phyloP scores from a whole-genome alignment of 2,113 vertebrate species.

The Nibea albiflora region DNA sequence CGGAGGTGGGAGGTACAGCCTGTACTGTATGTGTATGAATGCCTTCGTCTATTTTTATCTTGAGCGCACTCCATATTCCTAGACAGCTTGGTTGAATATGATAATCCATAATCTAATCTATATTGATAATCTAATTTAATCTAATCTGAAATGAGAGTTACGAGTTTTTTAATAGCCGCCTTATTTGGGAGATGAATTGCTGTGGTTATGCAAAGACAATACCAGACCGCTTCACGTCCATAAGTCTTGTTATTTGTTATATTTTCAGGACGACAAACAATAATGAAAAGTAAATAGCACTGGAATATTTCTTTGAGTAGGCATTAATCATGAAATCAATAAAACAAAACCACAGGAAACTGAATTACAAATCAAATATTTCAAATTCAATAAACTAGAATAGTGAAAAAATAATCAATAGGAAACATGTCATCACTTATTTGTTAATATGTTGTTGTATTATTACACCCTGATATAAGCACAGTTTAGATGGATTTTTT shows the following conservation, averaged over 20 bases:
- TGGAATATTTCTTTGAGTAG: neutral
- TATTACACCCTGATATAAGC: slow-evolving; percentile 3
- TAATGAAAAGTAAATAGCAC: slow-evolving; percentile 37
- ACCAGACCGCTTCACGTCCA: slow-evolving; percentile 13
- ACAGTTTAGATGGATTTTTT: neutral
- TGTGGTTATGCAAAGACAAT: slow-evolving; percentile 31
- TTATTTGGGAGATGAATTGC: slow-evolving; percentile 40
- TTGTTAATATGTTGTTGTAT: neutral
- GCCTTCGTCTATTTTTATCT: slow-evolving; percentile 54
- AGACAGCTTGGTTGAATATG: slow-evolving; percentile 45
- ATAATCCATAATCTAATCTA: too few species aligned
- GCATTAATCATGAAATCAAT: slow-evolving; percentile 15
- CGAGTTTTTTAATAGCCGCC: slow-evolving; percentile 50
- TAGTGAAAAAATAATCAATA: neutral
- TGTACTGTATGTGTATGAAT: slow-evolving; percentile 33
- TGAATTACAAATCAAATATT: slow-evolving; percentile 5
- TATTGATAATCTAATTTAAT: slow-evolving; percentile 59
- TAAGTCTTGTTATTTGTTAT: neutral
- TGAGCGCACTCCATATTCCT: slow-evolving; percentile 51
- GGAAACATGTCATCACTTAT: neutral
- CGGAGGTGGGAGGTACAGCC: slow-evolving; percentile 47
- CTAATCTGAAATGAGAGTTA: slow-evolving; percentile 52
- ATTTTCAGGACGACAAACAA: slow-evolving; percentile 1
- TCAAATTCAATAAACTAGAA: neutral
- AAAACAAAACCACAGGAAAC: slow-evolving; percentile 25